Conservation (phyloP, 2,888 invertebrate species). For the Callyntrura sp. region DNA sequence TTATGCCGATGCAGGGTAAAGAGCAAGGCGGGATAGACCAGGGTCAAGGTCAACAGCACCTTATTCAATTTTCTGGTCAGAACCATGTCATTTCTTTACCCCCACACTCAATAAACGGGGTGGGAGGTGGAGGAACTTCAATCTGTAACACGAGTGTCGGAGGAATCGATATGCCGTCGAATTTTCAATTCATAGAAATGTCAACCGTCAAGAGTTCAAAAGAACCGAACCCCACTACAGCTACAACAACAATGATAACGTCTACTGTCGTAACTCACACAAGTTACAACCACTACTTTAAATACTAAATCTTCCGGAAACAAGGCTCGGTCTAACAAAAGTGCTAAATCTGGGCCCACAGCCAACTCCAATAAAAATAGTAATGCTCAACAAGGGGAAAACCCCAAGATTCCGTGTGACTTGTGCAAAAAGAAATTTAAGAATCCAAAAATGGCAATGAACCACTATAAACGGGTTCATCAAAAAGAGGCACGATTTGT, state of each 20-base stretch:
- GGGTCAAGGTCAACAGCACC: slow-evolving; percentile 72
- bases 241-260: slow-evolving; percentile 50
- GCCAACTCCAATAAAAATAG: slow-evolving; percentile 61
- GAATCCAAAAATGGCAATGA: slow-evolving; percentile 81
- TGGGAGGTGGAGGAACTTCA: neutral
- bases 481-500: slow-evolving; percentile 81
- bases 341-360: slow-evolving; percentile 61
- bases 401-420: slow-evolving; percentile 77
- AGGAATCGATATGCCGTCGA: slow-evolving; percentile 4
- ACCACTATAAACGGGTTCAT: slow-evolving; percentile 83
- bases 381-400: slow-evolving; percentile 63
- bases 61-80: slow-evolving; percentile 75
- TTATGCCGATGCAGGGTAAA: slow-evolving; percentile 78
- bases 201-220: slow-evolving; percentile 54
- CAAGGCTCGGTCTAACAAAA: slow-evolving; percentile 61
- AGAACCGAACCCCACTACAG: slow-evolving; percentile 17
- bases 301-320: slow-evolving; percentile 56
- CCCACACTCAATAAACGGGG: slow-evolving; percentile 33
- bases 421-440: slow-evolving; percentile 83
- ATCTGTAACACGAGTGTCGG: slow-evolving; percentile 2
- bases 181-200: slow-evolving; percentile 64
- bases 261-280: slow-evolving; percentile 70
- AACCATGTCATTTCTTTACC: slow-evolving; percentile 51
- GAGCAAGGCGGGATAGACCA: slow-evolving; percentile 68
- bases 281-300: slow-evolving; percentile 14